Conservation (phyloP, 2,888 invertebrate genomes). For the Drosophila cognata region DNA sequence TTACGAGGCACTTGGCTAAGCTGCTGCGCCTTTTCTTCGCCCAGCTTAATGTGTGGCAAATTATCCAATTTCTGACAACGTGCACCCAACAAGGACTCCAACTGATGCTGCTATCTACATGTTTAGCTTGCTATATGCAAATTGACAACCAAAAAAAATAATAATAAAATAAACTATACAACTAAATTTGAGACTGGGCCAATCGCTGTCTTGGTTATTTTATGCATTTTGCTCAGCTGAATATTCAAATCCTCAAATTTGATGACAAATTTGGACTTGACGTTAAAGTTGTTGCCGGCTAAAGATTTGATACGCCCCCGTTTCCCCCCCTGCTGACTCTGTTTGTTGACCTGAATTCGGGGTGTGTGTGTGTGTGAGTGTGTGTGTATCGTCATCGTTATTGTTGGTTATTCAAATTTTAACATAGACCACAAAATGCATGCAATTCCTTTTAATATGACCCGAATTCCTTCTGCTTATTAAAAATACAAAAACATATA, state of each 20-base stretch:
- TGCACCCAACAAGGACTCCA: conserved; percentile 9
- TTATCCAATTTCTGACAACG: conserved; percentile 23
- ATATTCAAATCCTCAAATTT: conserved; percentile 49
- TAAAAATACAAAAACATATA: conserved; percentile 28
- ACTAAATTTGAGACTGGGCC: conserved; percentile 36
- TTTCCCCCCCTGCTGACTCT: neutral
- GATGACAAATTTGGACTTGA: conserved; percentile 58
- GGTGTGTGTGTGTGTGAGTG: neutral
- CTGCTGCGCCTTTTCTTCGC: conserved; percentile 21
- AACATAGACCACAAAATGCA: conserved; percentile 39
- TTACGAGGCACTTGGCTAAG: conserved; percentile 46
- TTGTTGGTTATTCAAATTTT: conserved; percentile 52
- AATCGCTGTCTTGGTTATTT: conserved; percentile 64
- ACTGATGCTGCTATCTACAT: neutral
- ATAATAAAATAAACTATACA: conserved; percentile 3
- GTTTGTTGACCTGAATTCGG: conserved; percentile 50
- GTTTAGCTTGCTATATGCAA: conserved; percentile 22
- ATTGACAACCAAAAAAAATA: conserved; percentile 3
- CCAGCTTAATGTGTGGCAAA: conserved; percentile 51
- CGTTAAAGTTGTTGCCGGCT: conserved; percentile 19
- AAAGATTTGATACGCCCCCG: neutral
- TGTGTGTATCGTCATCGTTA: conserved; percentile 36
- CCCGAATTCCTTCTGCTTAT: conserved; percentile 40
- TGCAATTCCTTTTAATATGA: conserved; percentile 42
- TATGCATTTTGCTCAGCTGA: conserved; percentile 58